A percentile compares a stretch with the other conserved stretches of the same genome.
Conservation (phyloP, 2,888 invertebrate genomes). For the Aphidoletes aphidimyza region DNA sequence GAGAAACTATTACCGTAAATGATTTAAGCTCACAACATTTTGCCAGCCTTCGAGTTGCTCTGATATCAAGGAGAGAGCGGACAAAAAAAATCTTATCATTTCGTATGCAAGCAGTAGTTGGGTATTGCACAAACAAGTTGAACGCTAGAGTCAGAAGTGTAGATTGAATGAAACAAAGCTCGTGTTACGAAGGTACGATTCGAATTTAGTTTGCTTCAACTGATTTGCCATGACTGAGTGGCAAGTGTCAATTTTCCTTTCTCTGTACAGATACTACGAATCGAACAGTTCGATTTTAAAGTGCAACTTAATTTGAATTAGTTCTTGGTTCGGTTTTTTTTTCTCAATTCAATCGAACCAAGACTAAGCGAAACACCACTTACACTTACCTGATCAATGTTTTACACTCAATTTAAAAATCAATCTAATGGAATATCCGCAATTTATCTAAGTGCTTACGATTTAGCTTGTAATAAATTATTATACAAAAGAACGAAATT, state of each 20-base stretch:
- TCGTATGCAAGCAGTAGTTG: not conserved
- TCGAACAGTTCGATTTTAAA: no score
- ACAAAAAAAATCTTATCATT: not conserved
- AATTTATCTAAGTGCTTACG: slow-evolving; percentile 14
- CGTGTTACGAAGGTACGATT: no score
- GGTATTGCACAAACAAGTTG: not conserved
- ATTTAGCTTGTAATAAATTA: not conserved
- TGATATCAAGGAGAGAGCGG: not conserved
- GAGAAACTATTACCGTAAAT: slow-evolving; percentile 46
- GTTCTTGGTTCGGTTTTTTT: not conserved
- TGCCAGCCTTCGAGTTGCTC: not conserved
- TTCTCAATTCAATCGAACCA: not conserved
- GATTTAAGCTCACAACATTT: not conserved
- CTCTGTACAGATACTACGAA: no score
- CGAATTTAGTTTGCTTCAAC: no score
- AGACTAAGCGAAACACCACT: not conserved
- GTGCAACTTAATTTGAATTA: slow-evolving; percentile 5
- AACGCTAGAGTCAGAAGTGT: not conserved
- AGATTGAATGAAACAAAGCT: no score
- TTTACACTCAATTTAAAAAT: slow-evolving; percentile 34
- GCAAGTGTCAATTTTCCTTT: no score
- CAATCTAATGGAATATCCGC: slow-evolving; percentile 22
- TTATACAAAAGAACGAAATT: not conserved
- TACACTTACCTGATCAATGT: slow-evolving; percentile 33
- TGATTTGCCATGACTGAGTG: no score